Conservation (phyloP, 2,888 invertebrate genomes). For the Trilocha varians region DNA sequence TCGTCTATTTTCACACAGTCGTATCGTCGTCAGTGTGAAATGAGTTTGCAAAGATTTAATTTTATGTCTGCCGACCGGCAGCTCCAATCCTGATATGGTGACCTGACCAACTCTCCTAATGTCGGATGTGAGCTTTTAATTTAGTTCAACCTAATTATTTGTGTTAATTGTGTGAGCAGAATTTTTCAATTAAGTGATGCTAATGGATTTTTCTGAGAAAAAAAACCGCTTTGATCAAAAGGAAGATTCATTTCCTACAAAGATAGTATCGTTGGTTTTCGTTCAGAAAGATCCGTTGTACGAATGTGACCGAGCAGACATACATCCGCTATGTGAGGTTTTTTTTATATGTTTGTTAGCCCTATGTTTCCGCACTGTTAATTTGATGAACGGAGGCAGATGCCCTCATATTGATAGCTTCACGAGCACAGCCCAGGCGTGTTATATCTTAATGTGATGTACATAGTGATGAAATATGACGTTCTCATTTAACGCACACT, state of each 20-base stretch:
- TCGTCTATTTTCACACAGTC: slow-evolving; percentile 61
- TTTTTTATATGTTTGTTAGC: slow-evolving; percentile 18
- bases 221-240: too few species aligned
- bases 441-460: not conserved
- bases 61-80: slow-evolving; percentile 37
- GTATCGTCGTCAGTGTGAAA: slow-evolving; percentile 42
- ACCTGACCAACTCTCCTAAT: slow-evolving; percentile 9
- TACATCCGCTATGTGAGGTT: slow-evolving; percentile 35
- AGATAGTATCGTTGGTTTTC: not conserved
- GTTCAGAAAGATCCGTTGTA: not conserved
- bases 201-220: too few species aligned
- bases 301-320: slow-evolving; percentile 10
- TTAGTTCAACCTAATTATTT: not conserved
- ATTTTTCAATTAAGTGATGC: not conserved
- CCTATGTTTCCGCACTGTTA: slow-evolving; percentile 49
- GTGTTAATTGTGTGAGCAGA: not conserved
- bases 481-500: not conserved
- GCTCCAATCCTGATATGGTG: slow-evolving; percentile 1
- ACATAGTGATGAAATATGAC: not conserved
- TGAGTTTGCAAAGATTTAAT: slow-evolving; percentile 46
- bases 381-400: slow-evolving; percentile 52
- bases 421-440: slow-evolving; percentile 14
- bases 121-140: slow-evolving; percentile 1
- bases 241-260: not conserved
- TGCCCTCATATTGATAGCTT: slow-evolving; percentile 38